Conservation (phyloP, 2,888 invertebrate species). For the Lasioglossum lativentre region DNA sequence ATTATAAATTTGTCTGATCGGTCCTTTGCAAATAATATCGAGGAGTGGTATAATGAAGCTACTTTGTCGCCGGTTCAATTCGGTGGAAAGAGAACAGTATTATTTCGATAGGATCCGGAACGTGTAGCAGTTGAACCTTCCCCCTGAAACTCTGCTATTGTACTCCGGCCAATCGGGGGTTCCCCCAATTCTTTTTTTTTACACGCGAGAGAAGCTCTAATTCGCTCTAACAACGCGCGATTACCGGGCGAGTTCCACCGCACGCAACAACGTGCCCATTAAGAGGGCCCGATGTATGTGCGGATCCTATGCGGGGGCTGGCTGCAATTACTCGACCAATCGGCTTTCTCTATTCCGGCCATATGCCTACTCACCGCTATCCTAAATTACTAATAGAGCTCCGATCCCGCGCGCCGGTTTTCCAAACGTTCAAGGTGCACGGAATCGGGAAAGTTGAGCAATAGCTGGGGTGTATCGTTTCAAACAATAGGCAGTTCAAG, state of each 20-base stretch:
- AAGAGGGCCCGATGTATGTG: conserved; percentile 46
- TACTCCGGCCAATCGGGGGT: conserved; percentile 20
- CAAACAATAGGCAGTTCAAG: not conserved
- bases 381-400: conserved; percentile 60
- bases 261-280: conserved; percentile 61
- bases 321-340: conserved; percentile 54
- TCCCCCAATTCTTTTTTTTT: conserved; percentile 60
- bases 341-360: conserved; percentile 52
- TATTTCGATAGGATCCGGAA: not conserved
- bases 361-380: conserved; percentile 63
- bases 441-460: not conserved
- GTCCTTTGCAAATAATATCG: not conserved
- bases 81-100: not conserved
- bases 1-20: not conserved
- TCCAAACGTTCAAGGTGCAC: conserved; percentile 25
- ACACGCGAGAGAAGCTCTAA: conserved; percentile 56
- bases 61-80: conserved; percentile 2
- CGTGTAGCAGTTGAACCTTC: not conserved
- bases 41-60: not conserved
- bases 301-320: conserved; percentile 41
- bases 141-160: conserved; percentile 1
- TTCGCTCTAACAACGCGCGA: conserved; percentile 59
- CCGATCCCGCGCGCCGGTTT: not conserved
- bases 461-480: not conserved
- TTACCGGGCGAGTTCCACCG: conserved; percentile 54